Evolutionary conservation across 1,140 invertebrate genomes (phyloP), one percentile per base, ranked within the genome.

Genomic region (Rhagoletis zephyria): DNA sequence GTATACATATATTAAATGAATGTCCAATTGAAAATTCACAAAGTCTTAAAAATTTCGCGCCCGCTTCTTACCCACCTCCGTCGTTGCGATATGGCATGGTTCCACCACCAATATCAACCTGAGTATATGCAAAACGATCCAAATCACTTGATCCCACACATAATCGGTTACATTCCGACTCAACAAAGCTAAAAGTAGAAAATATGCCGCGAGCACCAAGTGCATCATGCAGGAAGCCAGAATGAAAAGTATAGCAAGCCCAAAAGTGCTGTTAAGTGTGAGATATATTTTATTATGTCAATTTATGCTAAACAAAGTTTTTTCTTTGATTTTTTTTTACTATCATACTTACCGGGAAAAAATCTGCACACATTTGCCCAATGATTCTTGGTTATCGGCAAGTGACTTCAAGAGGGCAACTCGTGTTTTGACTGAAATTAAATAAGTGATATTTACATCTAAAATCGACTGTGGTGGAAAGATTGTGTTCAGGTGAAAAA

Each of bases 191-290:
- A 95, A 93, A 74, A 96, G 95, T 1, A 96, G 92, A 90, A 96
- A 96, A 90, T 96, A 96, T 0, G 95, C 95, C 0, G 96, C 96
- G 16, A 96, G 95, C 45, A 96, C 95, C 10, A 96, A 90, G 89
- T 96, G 96, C 88, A 96, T 93, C 59, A 96, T 90, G 63, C 95
- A 96, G 1, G 95, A 95, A 14, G 96, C 93, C 2, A 95, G 93
- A 9, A 95, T 94, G 1, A 95, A 93, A 1, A 96, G 90, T 42
- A 95, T 93, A 0, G 95, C 94, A 0, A 95, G 89, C 0, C 95
- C 95, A 89, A 95, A 96, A 59, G 93, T 92, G 30, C 92, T 93
- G 85, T 5, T 3, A 30, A 6, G 45, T 16, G 70, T 42, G 30
- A 51, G 48, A 48, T 74, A n/a, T n/a, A 16, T 12, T 14, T 63